Evolutionary conservation across 2,888 invertebrate species (phyloP), one percentile per base, ranked within the genome.

Genomic region (Agonopterix arenella): DNA sequence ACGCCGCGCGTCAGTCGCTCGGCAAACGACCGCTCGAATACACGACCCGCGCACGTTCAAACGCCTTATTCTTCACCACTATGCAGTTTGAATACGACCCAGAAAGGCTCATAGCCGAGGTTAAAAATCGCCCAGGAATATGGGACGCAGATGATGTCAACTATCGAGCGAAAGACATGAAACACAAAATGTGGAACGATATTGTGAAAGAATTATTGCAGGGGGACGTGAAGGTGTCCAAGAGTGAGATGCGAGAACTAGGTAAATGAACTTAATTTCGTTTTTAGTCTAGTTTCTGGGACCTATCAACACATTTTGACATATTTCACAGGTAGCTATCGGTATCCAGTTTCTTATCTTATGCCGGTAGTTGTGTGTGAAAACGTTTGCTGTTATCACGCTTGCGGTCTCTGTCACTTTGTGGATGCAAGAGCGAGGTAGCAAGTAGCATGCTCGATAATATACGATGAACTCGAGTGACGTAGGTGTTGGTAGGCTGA

Each of bases 31-130:
- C 74, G 79, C 69, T 64, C 66, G 75, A 71, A 64, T 73, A 61
- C 66, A 74, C 70, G 59, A 56, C 51, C 51, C 57, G 56, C 11
- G 10, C 55, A 56, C 56, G 58, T 59, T 64, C 48, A 49, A 51
- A 61, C 61, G 63, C 51, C 11, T n/a, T 9, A 45, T 9, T 47
- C 43, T 9, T n/a, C 8, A 9, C 42, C 44, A 62, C 56, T 8
- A 82, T 85, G 77, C 83, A 85, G 59, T 85, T 84, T 52, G 89
- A 88, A 74, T 89, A 84, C 60, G 88, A 88, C 48, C 86, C 88
- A 0, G 86, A 86, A 55, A 65, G 70, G 10, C 69, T 89, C 2
- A 88, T 89, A 47, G 75, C 80, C 37, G 86, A 84, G 59, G 78
- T 89, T 36, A 76, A 66, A 53, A 86, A 80, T 55, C 79, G 88